These are phyloP conservation scores for Taeniopygia guttata DNA, from an alignment of 2,797 vertebrate species.

Conservation along the genomic window DNA sequence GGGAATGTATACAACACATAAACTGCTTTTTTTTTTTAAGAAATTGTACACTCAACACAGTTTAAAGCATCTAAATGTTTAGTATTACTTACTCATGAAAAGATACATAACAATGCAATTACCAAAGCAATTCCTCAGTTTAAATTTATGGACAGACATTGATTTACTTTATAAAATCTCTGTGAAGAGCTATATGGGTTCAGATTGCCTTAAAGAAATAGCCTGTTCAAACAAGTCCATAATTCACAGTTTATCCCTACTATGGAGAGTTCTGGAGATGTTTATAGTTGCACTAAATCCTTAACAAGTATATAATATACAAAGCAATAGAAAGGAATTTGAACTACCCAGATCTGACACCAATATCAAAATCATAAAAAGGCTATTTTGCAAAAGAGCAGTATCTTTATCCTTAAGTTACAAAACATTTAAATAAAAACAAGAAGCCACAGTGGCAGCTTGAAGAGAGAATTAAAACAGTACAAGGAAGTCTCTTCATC, in stretches of 20 bases:
- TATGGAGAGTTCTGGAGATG: slow-evolving; percentile 28
- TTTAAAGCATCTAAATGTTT: not conserved
- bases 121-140: slow-evolving; percentile 27
- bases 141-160: slow-evolving; percentile 18
- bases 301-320: slow-evolving; percentile 27
- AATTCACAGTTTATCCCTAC: slow-evolving; percentile 46
- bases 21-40: not conserved
- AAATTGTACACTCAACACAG: not conserved
- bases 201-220: slow-evolving; percentile 44
- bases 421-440: not conserved
- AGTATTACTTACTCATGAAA: slow-evolving; percentile 24
- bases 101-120: slow-evolving; percentile 41
- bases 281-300: slow-evolving; percentile 60
- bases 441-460: not conserved
- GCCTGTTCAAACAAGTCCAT: slow-evolving; percentile 2
- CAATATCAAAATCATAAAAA: slow-evolving; percentile 21
- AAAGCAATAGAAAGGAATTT: slow-evolving; percentile 23
- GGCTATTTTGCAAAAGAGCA: slow-evolving; percentile 3
- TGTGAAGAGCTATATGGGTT: slow-evolving; percentile 11
- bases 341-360: slow-evolving; percentile 17
- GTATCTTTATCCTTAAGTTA: not conserved
- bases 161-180: slow-evolving; percentile 40
- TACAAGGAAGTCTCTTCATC: not conserved
- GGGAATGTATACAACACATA: not conserved
- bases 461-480: not conserved